Percentiles rank a stretch among this genome's conserved stretches.
Conservation (phyloP, 2,113 vertebrate genomes). For the Vidua macroura region DNA sequence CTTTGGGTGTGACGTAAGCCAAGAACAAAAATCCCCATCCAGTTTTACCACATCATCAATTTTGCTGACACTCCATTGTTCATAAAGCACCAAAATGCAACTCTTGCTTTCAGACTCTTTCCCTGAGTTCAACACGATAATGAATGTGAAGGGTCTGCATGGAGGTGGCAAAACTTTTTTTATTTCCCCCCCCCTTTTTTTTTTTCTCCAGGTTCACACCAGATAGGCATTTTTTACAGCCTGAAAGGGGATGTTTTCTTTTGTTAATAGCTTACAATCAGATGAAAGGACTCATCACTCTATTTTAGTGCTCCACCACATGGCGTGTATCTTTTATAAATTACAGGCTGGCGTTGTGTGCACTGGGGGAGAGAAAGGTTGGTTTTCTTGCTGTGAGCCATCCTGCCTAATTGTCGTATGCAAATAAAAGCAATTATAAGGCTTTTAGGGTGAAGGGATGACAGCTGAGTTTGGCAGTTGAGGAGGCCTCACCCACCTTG, state of each 20-base stretch:
- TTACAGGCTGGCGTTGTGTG: slow-evolving; percentile 85
- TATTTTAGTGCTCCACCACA: slow-evolving; percentile 84
- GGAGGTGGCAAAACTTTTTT: slow-evolving; percentile 65
- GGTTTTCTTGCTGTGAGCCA: slow-evolving; percentile 98
- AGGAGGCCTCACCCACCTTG: slow-evolving; percentile 96
- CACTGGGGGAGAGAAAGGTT: slow-evolving; percentile 94
- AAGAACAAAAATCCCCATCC: slow-evolving; percentile 32
- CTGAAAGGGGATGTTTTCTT: slow-evolving; percentile 86
- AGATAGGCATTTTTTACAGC: slow-evolving; percentile 83
- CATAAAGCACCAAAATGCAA: slow-evolving; percentile 71
- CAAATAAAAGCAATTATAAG: slow-evolving; percentile 99
- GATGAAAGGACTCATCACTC: slow-evolving; percentile 85
- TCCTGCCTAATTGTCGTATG: slow-evolving; percentile 99
- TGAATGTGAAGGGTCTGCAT: slow-evolving; percentile 67
- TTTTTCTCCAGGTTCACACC: slow-evolving; percentile 76
- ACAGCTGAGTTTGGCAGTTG: slow-evolving; percentile 99
- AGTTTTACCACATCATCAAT: slow-evolving; percentile 57
- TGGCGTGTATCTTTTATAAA: slow-evolving; percentile 87
- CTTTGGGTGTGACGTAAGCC: slow-evolving; percentile 5
- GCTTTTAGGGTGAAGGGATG: slow-evolving; percentile 99
- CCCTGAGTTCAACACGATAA: slow-evolving; percentile 68
- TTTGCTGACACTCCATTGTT: slow-evolving; percentile 63
- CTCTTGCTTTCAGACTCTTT: slow-evolving; percentile 70
- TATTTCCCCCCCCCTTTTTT: accelerated
- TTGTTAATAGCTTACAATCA: slow-evolving; percentile 88